Percentiles rank a stretch among this genome's conserved stretches.
phyloP scores from a whole-genome alignment of 2,113 vertebrate genomes.

The Pteropus alecto region DNA sequence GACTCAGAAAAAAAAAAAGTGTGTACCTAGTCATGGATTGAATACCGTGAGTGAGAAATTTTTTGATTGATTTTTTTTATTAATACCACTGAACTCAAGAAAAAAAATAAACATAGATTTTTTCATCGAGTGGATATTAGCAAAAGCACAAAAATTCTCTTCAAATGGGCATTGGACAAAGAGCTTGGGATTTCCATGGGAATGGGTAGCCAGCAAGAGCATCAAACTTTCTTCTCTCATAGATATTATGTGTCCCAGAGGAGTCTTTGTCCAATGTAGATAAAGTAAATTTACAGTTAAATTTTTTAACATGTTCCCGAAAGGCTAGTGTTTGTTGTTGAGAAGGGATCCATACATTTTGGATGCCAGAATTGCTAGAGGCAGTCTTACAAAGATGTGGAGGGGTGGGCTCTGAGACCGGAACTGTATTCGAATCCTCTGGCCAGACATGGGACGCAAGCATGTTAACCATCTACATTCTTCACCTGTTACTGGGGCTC shows the following conservation, averaged over 20 bases:
- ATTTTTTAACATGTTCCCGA: not conserved
- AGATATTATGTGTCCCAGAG: not conserved
- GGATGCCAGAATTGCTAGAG: not conserved
- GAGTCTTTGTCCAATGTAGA: not conserved
- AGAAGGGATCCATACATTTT: not conserved
- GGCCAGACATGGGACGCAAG: accelerated
- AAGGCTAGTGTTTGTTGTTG: not conserved
- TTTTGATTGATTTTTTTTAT: not conserved
- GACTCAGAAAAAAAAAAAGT: not conserved
- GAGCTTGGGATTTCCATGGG: not conserved
- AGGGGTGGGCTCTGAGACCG: not conserved
- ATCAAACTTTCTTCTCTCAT: not conserved
- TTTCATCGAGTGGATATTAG: not conserved
- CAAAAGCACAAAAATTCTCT: not conserved
- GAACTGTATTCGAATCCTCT: not conserved
- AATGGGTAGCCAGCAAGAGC: not conserved
- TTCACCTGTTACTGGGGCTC: too few relatives aligned
- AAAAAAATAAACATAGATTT: not conserved
- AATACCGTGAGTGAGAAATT: not conserved
- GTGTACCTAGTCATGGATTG: too few relatives aligned
- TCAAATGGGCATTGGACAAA: not conserved
- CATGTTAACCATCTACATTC: accelerated
- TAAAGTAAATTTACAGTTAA: not conserved
- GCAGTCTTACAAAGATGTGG: too few relatives aligned
- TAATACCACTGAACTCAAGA: not conserved